Evolutionary conservation across 2,888 invertebrate species (phyloP).

Genomic region (Platycheirus rosarum): DNA sequence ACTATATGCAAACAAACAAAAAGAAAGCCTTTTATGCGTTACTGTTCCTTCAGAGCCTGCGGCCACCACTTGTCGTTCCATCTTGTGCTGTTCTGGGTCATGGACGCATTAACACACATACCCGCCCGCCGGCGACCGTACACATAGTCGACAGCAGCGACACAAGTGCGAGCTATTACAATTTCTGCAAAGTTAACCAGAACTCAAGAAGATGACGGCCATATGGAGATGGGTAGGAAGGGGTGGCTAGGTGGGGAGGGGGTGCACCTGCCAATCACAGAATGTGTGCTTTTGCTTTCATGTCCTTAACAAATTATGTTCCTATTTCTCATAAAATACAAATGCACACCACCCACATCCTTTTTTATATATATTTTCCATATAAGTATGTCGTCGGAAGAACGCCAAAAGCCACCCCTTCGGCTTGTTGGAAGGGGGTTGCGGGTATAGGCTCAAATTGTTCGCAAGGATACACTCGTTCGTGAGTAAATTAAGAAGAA

Average conservation of each 20-base stretch:
- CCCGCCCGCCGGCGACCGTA: not conserved
- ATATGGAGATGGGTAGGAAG: constrained; percentile 11
- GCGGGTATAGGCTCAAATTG: not conserved
- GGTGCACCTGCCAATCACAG: constrained; percentile 69
- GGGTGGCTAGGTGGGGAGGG: constrained; percentile 37
- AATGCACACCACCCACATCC: constrained; percentile 13
- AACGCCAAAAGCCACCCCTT: too few species aligned
- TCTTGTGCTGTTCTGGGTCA: constrained; percentile 63
- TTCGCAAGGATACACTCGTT: constrained; percentile 59
- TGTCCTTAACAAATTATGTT: constrained; percentile 64
- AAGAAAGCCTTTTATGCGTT: constrained; percentile 61
- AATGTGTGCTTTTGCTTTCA: constrained; percentile 51
- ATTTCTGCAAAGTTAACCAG: constrained; percentile 71
- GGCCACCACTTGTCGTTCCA: constrained; percentile 42
- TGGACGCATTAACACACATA: constrained; percentile 58
- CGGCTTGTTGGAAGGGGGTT: not conserved
- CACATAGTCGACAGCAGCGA: constrained; percentile 34
- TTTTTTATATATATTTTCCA: constrained; percentile 17
- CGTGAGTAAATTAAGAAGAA: constrained; percentile 62
- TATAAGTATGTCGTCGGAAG: constrained; percentile 1
- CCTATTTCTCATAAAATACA: constrained; percentile 40
- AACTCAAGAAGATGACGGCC: constrained; percentile 66
- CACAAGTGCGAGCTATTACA: constrained; percentile 67
- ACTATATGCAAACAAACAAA: constrained; percentile 52
- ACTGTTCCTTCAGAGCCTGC: constrained; percentile 53